Base-by-base conservation (phyloP, 2,888 invertebrate genomes). In the Athripsodes cinereus region DNA sequence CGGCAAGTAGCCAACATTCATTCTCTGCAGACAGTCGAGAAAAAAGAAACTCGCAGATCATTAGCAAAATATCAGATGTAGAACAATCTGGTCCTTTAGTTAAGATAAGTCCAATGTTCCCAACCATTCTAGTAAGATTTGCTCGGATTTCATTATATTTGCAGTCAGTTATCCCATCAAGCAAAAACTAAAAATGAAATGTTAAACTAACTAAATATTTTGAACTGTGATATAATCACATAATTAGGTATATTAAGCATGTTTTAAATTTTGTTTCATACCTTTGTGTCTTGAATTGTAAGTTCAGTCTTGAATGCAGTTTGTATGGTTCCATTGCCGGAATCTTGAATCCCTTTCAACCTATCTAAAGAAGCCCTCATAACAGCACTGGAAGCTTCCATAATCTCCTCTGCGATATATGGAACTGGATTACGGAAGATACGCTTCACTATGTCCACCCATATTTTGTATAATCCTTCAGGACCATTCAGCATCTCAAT, bases 311-410 rank as follows among this genome's bases (percentile, higher is more conserved):
- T 84, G 46, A 81, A 71, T 60, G 72, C 72, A 62, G 68, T 69
- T 20, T 34, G 53, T 26, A 47, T 44, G 35, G 21, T 26, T 53
- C 22, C 48, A 40, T 20, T 50, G 51, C 16, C 18, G 10, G 22
- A 67, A 2, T 72, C 70, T 49, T 73, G 70, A 2, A 70, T 69
- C 20, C 74, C 71, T 64, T 83, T 83, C 51, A 89, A 76, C 72
- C 84, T 85, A 67, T 86, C 84, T 46, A 88, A 71, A 1, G 86
- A 80, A n/a, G 88, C 86, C 65, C 89, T 79, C 85, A 90, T 84
- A 0, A 87, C 83, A 2, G 87, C 83, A 0, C 88, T 87, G 1
- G 85, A 81, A 1, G 89, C 85, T 68, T 89, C 90, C 46, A 86
- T 66, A 18, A 87, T 69, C 47, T 80, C 74, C 0, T 72, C 66